Evolutionary conservation across 2,888 invertebrate species (phyloP).

Genomic region (Alsophila aescularia): DNA sequence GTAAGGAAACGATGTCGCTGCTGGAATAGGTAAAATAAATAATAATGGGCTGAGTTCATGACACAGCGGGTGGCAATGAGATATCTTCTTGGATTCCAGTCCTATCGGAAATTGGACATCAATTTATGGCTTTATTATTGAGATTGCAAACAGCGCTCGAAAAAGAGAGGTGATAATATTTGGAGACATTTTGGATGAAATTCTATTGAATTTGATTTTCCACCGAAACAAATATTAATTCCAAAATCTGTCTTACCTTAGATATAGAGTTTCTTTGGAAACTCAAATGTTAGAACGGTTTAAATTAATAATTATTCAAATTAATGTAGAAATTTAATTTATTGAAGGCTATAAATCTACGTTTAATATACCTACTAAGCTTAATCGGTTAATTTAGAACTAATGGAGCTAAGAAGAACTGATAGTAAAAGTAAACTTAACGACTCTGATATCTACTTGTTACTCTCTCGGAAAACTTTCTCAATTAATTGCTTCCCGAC

Average conservation of each 20-base stretch:
- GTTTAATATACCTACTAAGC: background rate
- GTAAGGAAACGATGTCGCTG: too few species aligned
- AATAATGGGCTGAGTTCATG: background rate
- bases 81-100: conserved; percentile 8
- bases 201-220: background rate
- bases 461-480: conserved; percentile 43
- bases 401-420: background rate
- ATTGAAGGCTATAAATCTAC: too few species aligned
- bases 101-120: conserved; percentile 18
- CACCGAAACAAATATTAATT: background rate
- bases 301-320: too few species aligned
- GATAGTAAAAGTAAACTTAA: conserved; percentile 17
- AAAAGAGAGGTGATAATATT: conserved; percentile 8
- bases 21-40: background rate
- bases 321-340: too few species aligned
- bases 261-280: too few species aligned
- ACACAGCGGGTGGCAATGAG: background rate
- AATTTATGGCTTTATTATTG: conserved; percentile 12
- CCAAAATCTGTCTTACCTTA: background rate
- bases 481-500: conserved; percentile 45
- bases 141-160: conserved; percentile 14
- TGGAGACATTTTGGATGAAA: background rate
- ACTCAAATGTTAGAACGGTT: too few species aligned
- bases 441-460: conserved; percentile 15
- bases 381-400: background rate